Conservation (phyloP, 2,113 vertebrate genomes). For the Mugil cephalus region DNA sequence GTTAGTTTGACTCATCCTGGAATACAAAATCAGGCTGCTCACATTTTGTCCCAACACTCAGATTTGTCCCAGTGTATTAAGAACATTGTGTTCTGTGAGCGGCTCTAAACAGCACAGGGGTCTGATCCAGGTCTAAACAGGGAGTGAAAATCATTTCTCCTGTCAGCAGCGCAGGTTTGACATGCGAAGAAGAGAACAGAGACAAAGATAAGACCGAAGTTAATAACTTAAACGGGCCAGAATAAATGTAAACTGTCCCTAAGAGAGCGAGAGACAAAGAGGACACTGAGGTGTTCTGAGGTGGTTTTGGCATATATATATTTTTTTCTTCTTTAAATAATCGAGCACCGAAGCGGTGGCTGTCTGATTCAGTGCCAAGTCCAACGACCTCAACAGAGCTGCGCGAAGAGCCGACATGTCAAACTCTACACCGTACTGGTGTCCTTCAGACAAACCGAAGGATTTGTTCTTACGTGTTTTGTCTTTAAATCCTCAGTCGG, state of each 20-base stretch:
- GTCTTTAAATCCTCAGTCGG: constrained; percentile 61
- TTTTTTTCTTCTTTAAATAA: constrained; percentile 30
- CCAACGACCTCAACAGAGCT: constrained; percentile 59
- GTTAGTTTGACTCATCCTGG: constrained; percentile 37
- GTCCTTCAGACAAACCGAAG: constrained; percentile 53
- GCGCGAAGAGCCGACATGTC: constrained; percentile 18
- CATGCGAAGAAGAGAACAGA: constrained; percentile 39
- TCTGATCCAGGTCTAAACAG: constrained; percentile 38
- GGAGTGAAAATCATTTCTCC: constrained; percentile 51
- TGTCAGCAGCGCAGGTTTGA: constrained; percentile 68
- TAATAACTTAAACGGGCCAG: constrained; percentile 69
- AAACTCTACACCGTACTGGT: constrained; percentile 49
- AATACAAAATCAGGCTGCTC: constrained; percentile 18
- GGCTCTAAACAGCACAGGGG: constrained; percentile 31
- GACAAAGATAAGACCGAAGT: constrained; percentile 55
- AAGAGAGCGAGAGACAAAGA: constrained; percentile 49
- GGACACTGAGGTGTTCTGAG: constrained; percentile 79
- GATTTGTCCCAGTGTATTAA: constrained; percentile 19
- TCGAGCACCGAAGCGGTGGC: constrained; percentile 69
- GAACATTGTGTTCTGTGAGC: constrained; percentile 9
- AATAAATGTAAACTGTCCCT: constrained; percentile 73
- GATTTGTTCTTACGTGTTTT: constrained; percentile 63
- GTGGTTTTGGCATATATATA: constrained; percentile 73
- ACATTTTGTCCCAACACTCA: constrained; percentile 13
- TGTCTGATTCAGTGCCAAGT: constrained; percentile 70